Base-by-base conservation (phyloP, 2,113 vertebrate species). In the Proteles cristata region DNA sequence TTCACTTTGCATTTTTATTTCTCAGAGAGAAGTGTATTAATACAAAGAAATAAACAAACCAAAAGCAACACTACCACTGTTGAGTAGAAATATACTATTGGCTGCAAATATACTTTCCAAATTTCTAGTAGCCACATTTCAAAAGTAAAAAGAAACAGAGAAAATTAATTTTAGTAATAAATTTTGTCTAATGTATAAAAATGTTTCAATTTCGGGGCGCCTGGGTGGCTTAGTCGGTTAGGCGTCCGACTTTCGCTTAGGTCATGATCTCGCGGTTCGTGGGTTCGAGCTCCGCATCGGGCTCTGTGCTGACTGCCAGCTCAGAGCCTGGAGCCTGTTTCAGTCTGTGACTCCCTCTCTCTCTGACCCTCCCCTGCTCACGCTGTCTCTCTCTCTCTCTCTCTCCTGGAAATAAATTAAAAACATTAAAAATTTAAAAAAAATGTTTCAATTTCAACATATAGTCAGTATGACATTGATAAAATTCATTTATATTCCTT, bases 401-500 rank as follows among this genome's bases (percentile, higher is more conserved):
- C 39, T 39, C 39, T 39, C 39, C 39, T 39, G 39, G 39, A 39
- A 39, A 39, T 39, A 39, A 39, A 39, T 39, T 39, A 39, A 39
- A 39, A 39, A 39, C 39, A 39, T 39, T 39, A 39, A 39, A 39
- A 39, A 3, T 3, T 39, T 39, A 39, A 39, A 39, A 39, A 39
- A 74, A 92, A 61, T 83, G 35, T 88, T 87, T 90, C 77, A 43
- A 88, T 84, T 74, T 91, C 11, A 86, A 65, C 28, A 74, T 76
- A 31, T 82, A 89, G 77, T 53, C 80, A 85, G 55, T 92, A 31
- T 90, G 33, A 39, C 33, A 43, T 68, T 55, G 61, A 74, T 21
- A n/a, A 85, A 33, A 58, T 80, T 48, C 66, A 79, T 93, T 93
- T 31, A 15, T 61, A 17, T 77, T 74, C 33, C 33, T 65, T 85